Conservation (phyloP, 1,140 invertebrate genomes). For the Trichonephila inaurata region DNA sequence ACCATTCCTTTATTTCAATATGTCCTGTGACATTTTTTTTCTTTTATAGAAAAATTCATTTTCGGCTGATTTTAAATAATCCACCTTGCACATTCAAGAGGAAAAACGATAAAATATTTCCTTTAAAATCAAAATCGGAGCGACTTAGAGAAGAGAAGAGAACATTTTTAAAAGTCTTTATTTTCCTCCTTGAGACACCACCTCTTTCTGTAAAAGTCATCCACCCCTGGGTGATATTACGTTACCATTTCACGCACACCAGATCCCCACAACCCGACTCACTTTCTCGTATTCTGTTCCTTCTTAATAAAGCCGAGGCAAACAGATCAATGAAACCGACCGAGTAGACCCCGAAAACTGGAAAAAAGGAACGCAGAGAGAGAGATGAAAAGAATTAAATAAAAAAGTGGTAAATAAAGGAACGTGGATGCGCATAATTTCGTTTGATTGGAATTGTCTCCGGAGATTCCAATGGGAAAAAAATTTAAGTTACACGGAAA, state of each 20-base stretch:
- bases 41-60: too few relatives aligned
- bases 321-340: conserved; percentile 66
- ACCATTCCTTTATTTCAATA: too few relatives aligned
- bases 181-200: not conserved
- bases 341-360: conserved; percentile 32
- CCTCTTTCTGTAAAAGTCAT: not conserved
- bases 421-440: conserved; percentile 67
- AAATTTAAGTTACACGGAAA: not conserved
- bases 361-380: conserved; percentile 12
- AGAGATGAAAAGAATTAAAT: not conserved
- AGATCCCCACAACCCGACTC: conserved; percentile 1
- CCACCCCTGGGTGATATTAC: conserved; percentile 39
- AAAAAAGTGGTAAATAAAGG: conserved; percentile 58
- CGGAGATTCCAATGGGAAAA: not conserved
- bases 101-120: too few relatives aligned
- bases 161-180: not conserved
- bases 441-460: conserved; percentile 74
- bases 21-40: too few relatives aligned
- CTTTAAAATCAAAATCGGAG: too few relatives aligned
- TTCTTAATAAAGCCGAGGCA: conserved; percentile 64
- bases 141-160: too few relatives aligned
- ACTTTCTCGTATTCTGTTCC: not conserved
- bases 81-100: too few relatives aligned
- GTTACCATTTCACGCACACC: conserved; percentile 63
- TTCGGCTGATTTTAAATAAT: too few relatives aligned